phyloP scores from a whole-genome alignment of 2,797 vertebrate genomes.

The Masticophis lateralis region DNA sequence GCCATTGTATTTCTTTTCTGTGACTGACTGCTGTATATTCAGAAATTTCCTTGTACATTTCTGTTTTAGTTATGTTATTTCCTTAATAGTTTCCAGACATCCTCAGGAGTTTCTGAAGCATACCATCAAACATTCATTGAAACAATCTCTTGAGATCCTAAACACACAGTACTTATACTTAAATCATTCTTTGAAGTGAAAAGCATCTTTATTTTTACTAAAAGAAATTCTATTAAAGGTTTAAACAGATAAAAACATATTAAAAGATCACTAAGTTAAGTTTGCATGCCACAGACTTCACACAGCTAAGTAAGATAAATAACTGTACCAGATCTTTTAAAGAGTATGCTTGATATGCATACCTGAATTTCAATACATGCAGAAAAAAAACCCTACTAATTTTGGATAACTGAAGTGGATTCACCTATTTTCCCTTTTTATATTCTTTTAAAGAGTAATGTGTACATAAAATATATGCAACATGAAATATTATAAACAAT shows the following conservation, averaged over 20 bases:
- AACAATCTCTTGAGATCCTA: not conserved
- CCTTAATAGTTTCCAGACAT: not conserved
- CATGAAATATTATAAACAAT: not conserved
- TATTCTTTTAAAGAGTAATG: not conserved
- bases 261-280: not conserved
- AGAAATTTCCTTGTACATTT: not conserved
- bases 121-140: not conserved
- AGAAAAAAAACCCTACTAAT: not conserved
- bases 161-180: not conserved
- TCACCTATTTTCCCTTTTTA: not conserved
- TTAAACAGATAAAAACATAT: not conserved
- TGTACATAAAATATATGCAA: not conserved
- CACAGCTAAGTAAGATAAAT: not conserved
- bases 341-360: not conserved
- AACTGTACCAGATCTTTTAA: not conserved
- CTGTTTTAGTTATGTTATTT: not conserved
- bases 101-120: not conserved
- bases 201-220: not conserved
- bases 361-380: not conserved
- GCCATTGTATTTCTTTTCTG: not conserved
- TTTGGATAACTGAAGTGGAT: not conserved
- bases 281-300: not conserved
- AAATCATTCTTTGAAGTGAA: not conserved
- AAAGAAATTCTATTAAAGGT: not conserved
- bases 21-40: not conserved